Conservation (phyloP, 1,140 invertebrate genomes). For the Drosophila jambulina region DNA sequence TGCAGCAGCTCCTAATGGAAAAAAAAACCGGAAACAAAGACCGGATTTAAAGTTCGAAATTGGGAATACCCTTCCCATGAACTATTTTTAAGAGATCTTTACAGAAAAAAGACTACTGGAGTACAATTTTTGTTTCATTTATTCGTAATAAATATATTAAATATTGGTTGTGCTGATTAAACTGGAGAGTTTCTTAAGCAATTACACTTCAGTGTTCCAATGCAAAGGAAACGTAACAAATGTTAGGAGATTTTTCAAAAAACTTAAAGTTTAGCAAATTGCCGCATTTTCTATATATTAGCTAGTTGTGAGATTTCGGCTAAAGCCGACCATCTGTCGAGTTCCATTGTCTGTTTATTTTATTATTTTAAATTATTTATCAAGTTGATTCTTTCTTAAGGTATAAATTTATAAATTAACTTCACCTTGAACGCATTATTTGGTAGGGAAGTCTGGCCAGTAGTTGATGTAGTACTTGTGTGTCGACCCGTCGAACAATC, state of each 20-base stretch:
- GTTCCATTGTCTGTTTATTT: conserved; percentile 1
- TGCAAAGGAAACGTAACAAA: conserved; percentile 15
- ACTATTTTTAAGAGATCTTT: neutral
- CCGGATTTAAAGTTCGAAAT: neutral
- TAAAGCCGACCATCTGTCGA: conserved; percentile 10
- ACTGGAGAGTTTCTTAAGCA: conserved; percentile 5
- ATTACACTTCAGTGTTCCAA: conserved; percentile 11
- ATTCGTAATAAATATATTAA: conserved; percentile 15
- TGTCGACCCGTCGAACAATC: conserved; percentile 97
- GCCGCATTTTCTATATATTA: conserved; percentile 12
- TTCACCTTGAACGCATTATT: conserved; percentile 46
- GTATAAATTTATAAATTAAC: conserved; percentile 8
- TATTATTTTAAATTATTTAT: neutral
- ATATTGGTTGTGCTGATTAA: conserved; percentile 2
- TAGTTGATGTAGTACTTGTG: conserved; percentile 98
- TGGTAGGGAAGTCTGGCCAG: conserved; percentile 95
- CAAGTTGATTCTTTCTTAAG: neutral
- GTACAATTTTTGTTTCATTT: conserved; percentile 2
- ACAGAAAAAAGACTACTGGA: neutral
- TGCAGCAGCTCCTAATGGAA: conserved; percentile 7
- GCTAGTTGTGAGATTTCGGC: conserved; percentile 10
- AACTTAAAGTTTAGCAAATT: conserved; percentile 17
- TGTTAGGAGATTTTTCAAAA: conserved; percentile 11
- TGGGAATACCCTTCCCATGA: neutral
- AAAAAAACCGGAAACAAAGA: conserved; percentile 11